phyloP scores from a whole-genome alignment of 2,797 vertebrate species.

The Acipenser oxyrinchus region DNA sequence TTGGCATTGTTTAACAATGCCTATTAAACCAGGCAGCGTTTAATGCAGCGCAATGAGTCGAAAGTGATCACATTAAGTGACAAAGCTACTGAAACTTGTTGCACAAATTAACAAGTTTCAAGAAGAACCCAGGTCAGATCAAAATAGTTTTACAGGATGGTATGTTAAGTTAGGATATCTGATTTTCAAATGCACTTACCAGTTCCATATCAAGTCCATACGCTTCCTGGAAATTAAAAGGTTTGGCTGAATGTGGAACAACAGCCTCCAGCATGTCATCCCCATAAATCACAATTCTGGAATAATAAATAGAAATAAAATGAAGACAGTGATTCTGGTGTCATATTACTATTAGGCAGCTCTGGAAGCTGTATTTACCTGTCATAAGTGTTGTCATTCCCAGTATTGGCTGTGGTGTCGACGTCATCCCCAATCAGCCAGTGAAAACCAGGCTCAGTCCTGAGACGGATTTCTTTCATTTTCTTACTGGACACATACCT shows the following conservation, averaged over 20 bases:
- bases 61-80: too few relatives aligned
- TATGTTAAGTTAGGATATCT: too few relatives aligned
- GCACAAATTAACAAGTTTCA: too few relatives aligned
- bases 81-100: too few relatives aligned
- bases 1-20: too few relatives aligned
- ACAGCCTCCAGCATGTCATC: slow-evolving; percentile 47
- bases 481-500: slow-evolving; percentile 47
- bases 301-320: slow-evolving; percentile 27
- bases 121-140: slow-evolving; percentile 44
- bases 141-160: slow-evolving; percentile 34
- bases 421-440: slow-evolving; percentile 63
- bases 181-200: slow-evolving; percentile 26
- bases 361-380: slow-evolving; percentile 33
- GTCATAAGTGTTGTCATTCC: slow-evolving; percentile 60
- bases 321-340: slow-evolving; percentile 13
- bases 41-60: too few relatives aligned
- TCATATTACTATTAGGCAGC: too few relatives aligned
- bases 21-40: too few relatives aligned
- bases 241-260: slow-evolving; percentile 49
- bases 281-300: slow-evolving; percentile 61
- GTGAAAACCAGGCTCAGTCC: slow-evolving; percentile 53
- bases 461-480: slow-evolving; percentile 54
- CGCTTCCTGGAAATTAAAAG: slow-evolving; percentile 55
- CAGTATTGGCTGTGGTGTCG: slow-evolving; percentile 56
- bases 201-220: slow-evolving; percentile 39